These are phyloP conservation scores for Schizothorax lantsangensis DNA, from an alignment of 2,797 vertebrate species.

Conservation along the genomic window DNA sequence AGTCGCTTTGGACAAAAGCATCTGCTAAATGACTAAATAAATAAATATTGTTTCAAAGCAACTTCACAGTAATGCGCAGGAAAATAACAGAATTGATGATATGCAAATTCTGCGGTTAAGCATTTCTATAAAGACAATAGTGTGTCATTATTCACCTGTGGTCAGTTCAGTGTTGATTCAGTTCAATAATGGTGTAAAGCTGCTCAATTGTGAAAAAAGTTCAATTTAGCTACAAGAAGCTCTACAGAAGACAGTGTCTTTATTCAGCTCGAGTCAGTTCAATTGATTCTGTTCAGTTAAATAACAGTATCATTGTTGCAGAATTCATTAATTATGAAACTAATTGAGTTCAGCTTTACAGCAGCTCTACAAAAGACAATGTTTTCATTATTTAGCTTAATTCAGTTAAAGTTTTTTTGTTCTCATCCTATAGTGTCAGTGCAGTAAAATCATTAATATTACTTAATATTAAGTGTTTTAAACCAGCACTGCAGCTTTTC, in stretches of 20 bases:
- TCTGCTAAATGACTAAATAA: too few species aligned
- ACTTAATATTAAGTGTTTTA: neutral
- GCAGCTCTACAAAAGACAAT: neutral
- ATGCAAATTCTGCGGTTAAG: neutral
- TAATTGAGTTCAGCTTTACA: too few species aligned
- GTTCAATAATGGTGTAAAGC: neutral
- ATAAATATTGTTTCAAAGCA: neutral
- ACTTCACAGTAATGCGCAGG: neutral
- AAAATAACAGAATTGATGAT: neutral
- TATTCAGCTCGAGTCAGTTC: neutral
- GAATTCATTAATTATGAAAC: too few species aligned
- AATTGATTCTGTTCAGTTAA: too few species aligned
- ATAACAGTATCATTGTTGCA: too few species aligned
- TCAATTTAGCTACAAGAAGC: neutral
- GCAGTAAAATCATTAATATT: neutral
- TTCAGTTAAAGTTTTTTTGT: neutral
- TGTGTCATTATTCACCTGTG: neutral
- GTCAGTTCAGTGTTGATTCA: neutral
- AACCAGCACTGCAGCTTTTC: too few species aligned
- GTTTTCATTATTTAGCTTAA: neutral
- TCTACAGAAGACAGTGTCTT: neutral
- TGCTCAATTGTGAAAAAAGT: neutral
- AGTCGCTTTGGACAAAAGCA: too few species aligned
- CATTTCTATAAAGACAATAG: neutral
- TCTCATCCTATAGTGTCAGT: neutral